phyloP scores from a whole-genome alignment of 2,888 invertebrate species.

The Drosophila niveifrons region DNA sequence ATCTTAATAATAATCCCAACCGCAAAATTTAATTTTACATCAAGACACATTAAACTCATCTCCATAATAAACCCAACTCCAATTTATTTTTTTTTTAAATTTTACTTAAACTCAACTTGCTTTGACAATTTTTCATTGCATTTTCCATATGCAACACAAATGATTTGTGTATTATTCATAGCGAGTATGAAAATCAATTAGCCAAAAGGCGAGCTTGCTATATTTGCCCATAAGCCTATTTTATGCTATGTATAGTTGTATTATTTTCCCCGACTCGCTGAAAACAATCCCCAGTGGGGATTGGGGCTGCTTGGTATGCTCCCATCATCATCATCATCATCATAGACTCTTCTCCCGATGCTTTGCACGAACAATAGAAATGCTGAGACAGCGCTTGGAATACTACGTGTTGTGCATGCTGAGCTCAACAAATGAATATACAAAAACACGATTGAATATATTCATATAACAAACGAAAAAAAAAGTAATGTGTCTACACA shows the following conservation, averaged over 20 bases:
- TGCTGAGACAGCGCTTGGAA: constrained; percentile 19
- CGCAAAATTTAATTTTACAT: no score
- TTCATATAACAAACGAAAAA: neutral
- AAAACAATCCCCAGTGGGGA: constrained; percentile 8
- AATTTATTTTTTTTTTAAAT: no score
- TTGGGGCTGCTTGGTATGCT: constrained; percentile 42
- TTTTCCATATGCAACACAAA: neutral
- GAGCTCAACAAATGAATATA: constrained; percentile 27
- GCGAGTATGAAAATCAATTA: neutral
- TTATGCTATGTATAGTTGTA: neutral
- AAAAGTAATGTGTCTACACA: no score
- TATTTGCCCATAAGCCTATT: constrained; percentile 27
- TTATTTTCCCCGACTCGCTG: neutral
- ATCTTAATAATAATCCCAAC: no score
- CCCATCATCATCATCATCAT: no score
- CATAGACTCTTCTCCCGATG: constrained; percentile 22
- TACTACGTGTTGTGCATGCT: constrained; percentile 37
- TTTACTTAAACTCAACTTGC: no score
- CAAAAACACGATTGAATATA: constrained; percentile 20
- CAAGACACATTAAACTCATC: no score
- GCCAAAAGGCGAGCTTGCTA: constrained; percentile 8
- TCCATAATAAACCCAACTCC: no score
- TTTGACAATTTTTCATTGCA: no score
- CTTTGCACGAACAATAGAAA: constrained; percentile 38
- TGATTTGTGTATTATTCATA: neutral